Evolutionary conservation across 1,140 invertebrate species (phyloP), one percentile per base, ranked within the genome.

Genomic region (Daktulosphaira vitifoliae): DNA sequence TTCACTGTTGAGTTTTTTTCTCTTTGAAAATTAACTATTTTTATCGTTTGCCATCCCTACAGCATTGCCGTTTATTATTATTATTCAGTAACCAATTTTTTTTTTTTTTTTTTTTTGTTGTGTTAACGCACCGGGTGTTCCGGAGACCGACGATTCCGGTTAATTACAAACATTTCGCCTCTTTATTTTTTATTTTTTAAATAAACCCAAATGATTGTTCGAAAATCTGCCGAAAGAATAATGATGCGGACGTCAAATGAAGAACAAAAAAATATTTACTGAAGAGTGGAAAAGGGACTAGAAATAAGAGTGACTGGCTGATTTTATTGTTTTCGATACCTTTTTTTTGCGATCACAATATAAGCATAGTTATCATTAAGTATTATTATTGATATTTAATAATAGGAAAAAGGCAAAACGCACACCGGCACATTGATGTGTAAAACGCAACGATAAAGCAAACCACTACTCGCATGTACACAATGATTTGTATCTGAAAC

Each of bases 221-320:
- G 26, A 62, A 62, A 62, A 33, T 48, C 56, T 42, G 56, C 42
- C 56, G 5, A 59, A 38, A 44, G 42, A 46, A 59, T 48, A 48
- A 62, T 33, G 56, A 62, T 25, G 56, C 25, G 56, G 42, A 62
- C 56, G 56, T 62, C 56, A 62, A 48, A 62, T 16, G 56, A 62
- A 25, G 25, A 62, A 33, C 23, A 59, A 59, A n/a, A 52, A 46
- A 50, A 50, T 18, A 44, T 39, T 13, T n/a, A 56, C 25, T 23
- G 16, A 25, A 33, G 29, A 33, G 29, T 33, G 29, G 16, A 56
- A 56, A 42, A 56, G 53, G 53, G 53, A 39, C 53, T 42, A 56
- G 42, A 56, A 56, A 56, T 37, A 56, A 56, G 53, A 56, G 53
- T 56, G 53, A 56, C 52, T 54, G 52, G 52, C 38, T 33, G 53